These are phyloP conservation scores for Tortrix viridana DNA, from an alignment of 2,888 invertebrate species.

Conservation along the genomic window DNA sequence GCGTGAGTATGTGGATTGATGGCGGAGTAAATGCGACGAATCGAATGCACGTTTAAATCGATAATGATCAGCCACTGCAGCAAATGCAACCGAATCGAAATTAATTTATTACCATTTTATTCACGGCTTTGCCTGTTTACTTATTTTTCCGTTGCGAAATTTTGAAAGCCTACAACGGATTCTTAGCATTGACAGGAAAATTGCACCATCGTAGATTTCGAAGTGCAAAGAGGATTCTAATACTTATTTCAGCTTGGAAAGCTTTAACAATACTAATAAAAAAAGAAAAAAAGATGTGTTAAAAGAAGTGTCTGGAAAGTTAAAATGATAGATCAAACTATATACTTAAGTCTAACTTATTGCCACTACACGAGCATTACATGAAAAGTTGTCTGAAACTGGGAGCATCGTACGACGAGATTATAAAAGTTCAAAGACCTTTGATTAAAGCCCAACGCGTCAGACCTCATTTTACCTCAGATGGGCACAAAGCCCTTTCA, in stretches of 20 bases:
- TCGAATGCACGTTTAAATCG: background rate
- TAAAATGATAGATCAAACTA: too few relatives aligned
- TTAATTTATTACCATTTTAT: constrained; percentile 17
- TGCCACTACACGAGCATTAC: too few relatives aligned
- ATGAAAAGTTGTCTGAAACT: background rate
- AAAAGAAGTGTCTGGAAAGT: background rate
- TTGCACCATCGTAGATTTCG: background rate
- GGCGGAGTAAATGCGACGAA: background rate
- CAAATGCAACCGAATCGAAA: constrained; percentile 13
- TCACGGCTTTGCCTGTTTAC: constrained; percentile 18
- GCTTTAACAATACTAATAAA: background rate
- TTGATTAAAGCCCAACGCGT: constrained; percentile 13
- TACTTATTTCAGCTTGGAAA: background rate
- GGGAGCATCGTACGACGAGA: constrained; percentile 1
- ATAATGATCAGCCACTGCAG: constrained; percentile 17
- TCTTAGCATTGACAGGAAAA: background rate
- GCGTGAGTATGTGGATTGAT: background rate
- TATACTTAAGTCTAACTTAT: too few relatives aligned
- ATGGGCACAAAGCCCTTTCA: constrained; percentile 20
- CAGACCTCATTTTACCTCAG: constrained; percentile 10
- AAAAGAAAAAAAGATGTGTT: background rate
- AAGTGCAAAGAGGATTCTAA: background rate
- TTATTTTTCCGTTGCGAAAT: constrained; percentile 9
- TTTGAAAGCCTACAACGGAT: background rate
- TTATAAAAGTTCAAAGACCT: constrained; percentile 20